Conservation (phyloP, 2,113 vertebrate genomes). For the Hylia prasina region DNA sequence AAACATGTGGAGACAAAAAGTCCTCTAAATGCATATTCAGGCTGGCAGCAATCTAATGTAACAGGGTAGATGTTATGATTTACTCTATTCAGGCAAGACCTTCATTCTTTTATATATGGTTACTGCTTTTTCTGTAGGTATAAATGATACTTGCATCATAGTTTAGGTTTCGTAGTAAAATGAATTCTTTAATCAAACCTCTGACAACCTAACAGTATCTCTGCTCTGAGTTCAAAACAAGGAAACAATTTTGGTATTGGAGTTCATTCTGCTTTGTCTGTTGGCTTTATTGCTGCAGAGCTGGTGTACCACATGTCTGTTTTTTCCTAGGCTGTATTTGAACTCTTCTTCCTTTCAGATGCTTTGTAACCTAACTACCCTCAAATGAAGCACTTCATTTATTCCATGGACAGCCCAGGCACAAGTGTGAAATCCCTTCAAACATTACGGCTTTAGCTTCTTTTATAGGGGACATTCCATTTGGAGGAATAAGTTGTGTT, state of each 20-base stretch:
- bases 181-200: not conserved
- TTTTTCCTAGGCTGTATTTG: slow-evolving; percentile 59
- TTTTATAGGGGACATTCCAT: slow-evolving; percentile 39
- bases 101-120: not conserved
- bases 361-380: slow-evolving; percentile 65
- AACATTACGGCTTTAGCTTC: slow-evolving; percentile 38
- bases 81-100: not conserved
- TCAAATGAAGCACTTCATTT: slow-evolving; percentile 55
- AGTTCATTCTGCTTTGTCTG: not conserved
- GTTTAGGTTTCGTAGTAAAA: not conserved
- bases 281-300: slow-evolving; percentile 13
- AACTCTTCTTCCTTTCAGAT: slow-evolving; percentile 58
- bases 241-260: not conserved
- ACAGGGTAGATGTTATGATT: not conserved
- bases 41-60: not conserved
- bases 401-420: slow-evolving; percentile 47
- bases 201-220: not conserved
- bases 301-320: slow-evolving; percentile 47
- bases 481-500: not conserved
- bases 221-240: not conserved
- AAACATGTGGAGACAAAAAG: not conserved
- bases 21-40: not conserved
- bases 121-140: not conserved
- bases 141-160: not conserved
- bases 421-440: slow-evolving; percentile 70